phyloP scores from a whole-genome alignment of 30 jellyfish, hydroid and myxozoan genomes.

The Turritopsis rubra region DNA sequence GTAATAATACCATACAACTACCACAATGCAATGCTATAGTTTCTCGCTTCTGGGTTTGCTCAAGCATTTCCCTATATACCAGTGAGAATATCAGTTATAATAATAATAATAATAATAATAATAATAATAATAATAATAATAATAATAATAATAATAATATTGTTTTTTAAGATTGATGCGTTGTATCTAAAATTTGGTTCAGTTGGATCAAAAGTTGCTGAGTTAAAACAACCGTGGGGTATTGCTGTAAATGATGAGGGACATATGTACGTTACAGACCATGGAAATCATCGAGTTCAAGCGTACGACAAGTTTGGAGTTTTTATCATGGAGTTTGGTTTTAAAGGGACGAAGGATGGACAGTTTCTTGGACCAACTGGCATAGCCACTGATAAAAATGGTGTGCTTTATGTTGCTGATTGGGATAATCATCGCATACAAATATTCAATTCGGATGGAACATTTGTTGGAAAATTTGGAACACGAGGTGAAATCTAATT shows the following conservation, averaged over 20 bases:
- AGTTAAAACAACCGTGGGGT: slow-evolving; percentile 85
- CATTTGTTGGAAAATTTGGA: slow-evolving; percentile 76
- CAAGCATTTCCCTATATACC: no score
- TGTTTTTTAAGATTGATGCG: slow-evolving; percentile 46
- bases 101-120: no score
- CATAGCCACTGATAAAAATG: slow-evolving; percentile 74
- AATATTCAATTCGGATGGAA: slow-evolving; percentile 77
- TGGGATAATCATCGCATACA: slow-evolving; percentile 96
- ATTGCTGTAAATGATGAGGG: slow-evolving; percentile 69
- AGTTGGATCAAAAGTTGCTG: slow-evolving; percentile 68
- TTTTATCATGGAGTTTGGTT: slow-evolving; percentile 61
- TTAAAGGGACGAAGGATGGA: slow-evolving; percentile 82
- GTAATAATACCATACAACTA: no score
- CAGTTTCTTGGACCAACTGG: slow-evolving; percentile 94
- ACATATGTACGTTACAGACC: slow-evolving; percentile 75
- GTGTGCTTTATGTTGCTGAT: slow-evolving; percentile 73
- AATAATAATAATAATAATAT: background rate
- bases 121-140: background rate
- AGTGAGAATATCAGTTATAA: background rate
- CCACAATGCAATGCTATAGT: no score
- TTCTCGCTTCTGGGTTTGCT: no score
- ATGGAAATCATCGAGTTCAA: slow-evolving; percentile 82
- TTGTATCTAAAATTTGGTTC: slow-evolving; percentile 59
- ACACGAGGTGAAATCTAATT: slow-evolving; percentile 33
- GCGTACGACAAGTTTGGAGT: slow-evolving; percentile 69